Evolutionary conservation across 2,797 vertebrate genomes (phyloP), one percentile per base, ranked within the genome.

Genomic region (Aeoliscus strigatus): DNA sequence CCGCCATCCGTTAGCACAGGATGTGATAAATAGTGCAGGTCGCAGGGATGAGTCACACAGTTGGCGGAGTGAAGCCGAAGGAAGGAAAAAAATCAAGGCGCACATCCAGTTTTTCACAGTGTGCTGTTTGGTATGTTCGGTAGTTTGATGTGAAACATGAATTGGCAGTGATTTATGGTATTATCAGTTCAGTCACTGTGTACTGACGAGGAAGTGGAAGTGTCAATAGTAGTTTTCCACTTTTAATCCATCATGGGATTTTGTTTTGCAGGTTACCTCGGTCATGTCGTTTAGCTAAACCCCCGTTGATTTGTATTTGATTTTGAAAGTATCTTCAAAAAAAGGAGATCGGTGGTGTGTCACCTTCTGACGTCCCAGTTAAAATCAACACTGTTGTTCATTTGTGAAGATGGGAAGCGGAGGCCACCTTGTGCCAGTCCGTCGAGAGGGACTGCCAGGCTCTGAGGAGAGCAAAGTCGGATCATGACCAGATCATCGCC

Each of bases 391-490:
- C 3, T 21, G 18, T 21, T 21, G 6, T 21, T 21, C 18, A 21
- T 47, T 6, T 30, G 5, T 59, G 13, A 27, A 91, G 90, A 64
- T 91, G 85, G 86, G 87, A 87, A 54, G 78, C 84, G 0, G 90
- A 91, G 63, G 84, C 70, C 36, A 67, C 77, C 2, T 42, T 90
- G 33, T 87, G 85, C 49, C 89, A 90, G 70, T 90, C 88, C 0
- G 88, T 90, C 9, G 90, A 90, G 60, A 77, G 84, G 25, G 90
- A 91, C 69, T 89, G 88, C 36, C 83, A 86, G 50, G 83, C 87
- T 44, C 66, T 91, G 70, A 80, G 41, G 53, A 84, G 87, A 51
- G 87, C 83, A 1, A 91, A 90, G 82, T 81, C 87, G 1, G 86
- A 89, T 55, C 88, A 90, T 0, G 82, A 86, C 37, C 86, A 87